Percentiles rank a stretch among this genome's conserved stretches.
Conservation (phyloP, 2,888 invertebrate species). For the Ophraella communa region DNA sequence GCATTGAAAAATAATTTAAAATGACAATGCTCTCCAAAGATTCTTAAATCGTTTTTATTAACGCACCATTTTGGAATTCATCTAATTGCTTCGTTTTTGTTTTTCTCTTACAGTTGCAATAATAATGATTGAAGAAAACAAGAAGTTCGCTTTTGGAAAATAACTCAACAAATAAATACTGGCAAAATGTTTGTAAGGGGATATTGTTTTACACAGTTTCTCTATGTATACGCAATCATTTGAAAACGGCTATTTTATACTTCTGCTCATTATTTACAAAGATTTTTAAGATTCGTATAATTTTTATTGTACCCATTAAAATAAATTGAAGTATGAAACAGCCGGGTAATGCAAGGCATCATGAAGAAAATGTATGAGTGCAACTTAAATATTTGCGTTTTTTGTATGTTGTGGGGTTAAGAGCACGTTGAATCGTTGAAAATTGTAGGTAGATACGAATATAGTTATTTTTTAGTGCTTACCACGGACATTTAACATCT, state of each 20-base stretch:
- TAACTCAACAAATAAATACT: neutral
- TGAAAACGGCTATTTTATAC: constrained; percentile 20
- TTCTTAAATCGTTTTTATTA: neutral
- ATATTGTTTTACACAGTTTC: neutral
- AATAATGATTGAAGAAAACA: constrained; percentile 34
- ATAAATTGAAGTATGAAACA: constrained; percentile 6
- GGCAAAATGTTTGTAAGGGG: constrained; percentile 21
- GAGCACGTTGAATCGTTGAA: constrained; percentile 31
- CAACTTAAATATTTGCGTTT: neutral
- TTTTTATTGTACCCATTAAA: too few species aligned
- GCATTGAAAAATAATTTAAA: neutral
- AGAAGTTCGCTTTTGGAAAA: constrained; percentile 13
- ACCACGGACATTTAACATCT: constrained; percentile 96
- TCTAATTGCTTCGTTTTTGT: constrained; percentile 51
- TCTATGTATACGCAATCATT: neutral
- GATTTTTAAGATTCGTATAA: too few species aligned
- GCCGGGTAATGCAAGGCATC: neutral
- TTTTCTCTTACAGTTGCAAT: constrained; percentile 56
- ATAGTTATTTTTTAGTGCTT: constrained; percentile 81
- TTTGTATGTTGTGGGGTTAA: constrained; percentile 14
- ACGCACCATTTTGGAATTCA: constrained; percentile 23
- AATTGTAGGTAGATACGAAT: constrained; percentile 41
- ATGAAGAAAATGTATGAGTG: neutral
- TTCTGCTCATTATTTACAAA: neutral
- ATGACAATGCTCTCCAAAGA: neutral